Base-by-base conservation (phyloP, 2,113 vertebrate species). In the Manacus vitellinus region DNA sequence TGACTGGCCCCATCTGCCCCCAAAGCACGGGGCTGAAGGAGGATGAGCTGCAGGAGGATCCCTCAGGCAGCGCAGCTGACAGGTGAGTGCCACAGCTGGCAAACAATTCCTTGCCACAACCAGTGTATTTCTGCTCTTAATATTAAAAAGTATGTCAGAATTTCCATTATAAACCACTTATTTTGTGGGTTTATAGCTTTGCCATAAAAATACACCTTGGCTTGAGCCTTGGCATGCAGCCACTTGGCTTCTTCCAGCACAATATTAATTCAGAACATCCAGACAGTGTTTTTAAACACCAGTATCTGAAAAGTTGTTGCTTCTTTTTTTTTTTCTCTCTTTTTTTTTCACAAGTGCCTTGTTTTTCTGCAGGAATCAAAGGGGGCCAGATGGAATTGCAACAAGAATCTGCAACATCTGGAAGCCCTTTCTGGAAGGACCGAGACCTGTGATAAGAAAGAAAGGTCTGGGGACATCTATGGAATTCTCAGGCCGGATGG, bases 111-210 rank as follows among this genome's bases (percentile, higher is more conserved):
- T 96, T 47, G 33, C 94, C 92, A 82, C 78, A 66, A 92, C 76
- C 89, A 67, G 68, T 51, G 13, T 90, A 66, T 67, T 77, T 77
- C 81, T 91, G 87, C 95, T 95, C 74, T 59, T 62, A 94, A 93
- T 96, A 94, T 96, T 97, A 81, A 87, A 97, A 97, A 98, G 73
- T 56, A 94, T 98, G 97, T 98, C 98, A 98, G 95, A 97, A 91
- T 98, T 98, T 98, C 98, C 98, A 98, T 98, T 98, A 97, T 97
- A 97, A 97, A 95, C 85, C 97, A 96, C 93, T 98, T 95, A 97
- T 97, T 98, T 97, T 95, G 95, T 97, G 96, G 95, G 92, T 97
- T 98, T 98, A 98, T 88, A 85, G 97, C 94, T 96, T 58, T 91
- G 97, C 96, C 94, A 89, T 98, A 98, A 98, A 98, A 98, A 96